Evolutionary conservation across 2,888 invertebrate genomes (phyloP).

Genomic region (Trachelus iudaicus): DNA sequence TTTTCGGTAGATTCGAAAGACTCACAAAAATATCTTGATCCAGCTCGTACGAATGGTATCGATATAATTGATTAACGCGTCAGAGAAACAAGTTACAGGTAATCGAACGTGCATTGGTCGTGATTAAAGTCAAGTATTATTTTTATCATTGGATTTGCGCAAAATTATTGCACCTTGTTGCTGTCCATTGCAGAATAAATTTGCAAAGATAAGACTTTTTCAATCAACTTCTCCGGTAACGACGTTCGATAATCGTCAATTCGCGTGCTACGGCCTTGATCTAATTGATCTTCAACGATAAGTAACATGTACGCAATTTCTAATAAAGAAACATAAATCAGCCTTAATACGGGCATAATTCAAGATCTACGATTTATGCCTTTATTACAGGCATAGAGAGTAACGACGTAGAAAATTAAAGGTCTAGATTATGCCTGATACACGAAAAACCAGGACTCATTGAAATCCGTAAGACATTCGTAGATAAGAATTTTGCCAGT

Average conservation of each 20-base stretch:
- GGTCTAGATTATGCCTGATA: constrained; percentile 32
- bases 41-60: too few species aligned
- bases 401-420: constrained; percentile 30
- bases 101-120: not conserved
- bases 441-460: not conserved
- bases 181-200: not conserved
- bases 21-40: too few species aligned
- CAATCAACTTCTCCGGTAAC: not conserved
- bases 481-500: not conserved
- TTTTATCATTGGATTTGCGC: not conserved
- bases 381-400: constrained; percentile 36
- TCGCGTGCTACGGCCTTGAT: not conserved
- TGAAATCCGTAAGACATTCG: not conserved
- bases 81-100: too few species aligned
- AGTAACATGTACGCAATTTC: constrained; percentile 3
- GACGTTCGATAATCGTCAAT: not conserved
- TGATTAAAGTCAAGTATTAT: not conserved
- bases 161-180: not conserved
- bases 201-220: not conserved
- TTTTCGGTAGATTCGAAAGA: not conserved
- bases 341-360: constrained; percentile 44
- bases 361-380: constrained; percentile 41
- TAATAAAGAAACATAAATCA: constrained; percentile 25
- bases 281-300: not conserved
- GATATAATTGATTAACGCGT: not conserved